Evolutionary conservation across 2,113 vertebrate genomes (phyloP).

Genomic region (Cathartes aura): DNA sequence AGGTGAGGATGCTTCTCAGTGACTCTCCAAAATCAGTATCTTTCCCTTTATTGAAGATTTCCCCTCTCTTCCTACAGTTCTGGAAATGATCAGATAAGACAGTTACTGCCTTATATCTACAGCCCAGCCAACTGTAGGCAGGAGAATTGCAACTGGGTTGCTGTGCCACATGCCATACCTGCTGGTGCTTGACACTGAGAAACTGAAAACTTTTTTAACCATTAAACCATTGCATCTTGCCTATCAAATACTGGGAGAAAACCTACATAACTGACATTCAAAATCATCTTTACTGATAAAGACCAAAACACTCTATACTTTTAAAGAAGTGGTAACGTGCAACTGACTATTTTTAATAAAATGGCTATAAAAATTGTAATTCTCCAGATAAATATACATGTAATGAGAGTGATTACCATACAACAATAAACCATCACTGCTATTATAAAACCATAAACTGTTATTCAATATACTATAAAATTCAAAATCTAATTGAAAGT

Average conservation of each 20-base stretch:
- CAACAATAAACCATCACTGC: constrained; percentile 67
- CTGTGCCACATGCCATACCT: background rate
- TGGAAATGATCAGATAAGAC: background rate
- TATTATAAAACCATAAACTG: constrained; percentile 78
- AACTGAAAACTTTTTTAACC: background rate
- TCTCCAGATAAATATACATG: constrained; percentile 64
- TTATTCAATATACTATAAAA: constrained; percentile 78
- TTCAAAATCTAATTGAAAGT: constrained; percentile 79
- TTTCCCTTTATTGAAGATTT: background rate
- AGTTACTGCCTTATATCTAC: background rate
- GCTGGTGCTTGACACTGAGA: background rate
- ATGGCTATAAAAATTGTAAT: constrained; percentile 47
- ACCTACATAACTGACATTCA: background rate
- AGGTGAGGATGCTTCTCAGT: background rate
- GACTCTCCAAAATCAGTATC: background rate
- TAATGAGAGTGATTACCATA: constrained; percentile 70
- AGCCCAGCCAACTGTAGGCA: background rate
- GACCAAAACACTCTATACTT: constrained; percentile 19
- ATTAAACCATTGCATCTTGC: background rate
- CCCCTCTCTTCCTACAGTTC: background rate
- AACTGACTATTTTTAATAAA: constrained; percentile 60
- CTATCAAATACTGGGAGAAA: background rate
- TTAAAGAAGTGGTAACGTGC: constrained; percentile 35
- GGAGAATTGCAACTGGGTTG: background rate
- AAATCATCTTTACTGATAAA: background rate